Conservation (phyloP, 2,797 vertebrate species). For the Buphagus erythrorhynchus region DNA sequence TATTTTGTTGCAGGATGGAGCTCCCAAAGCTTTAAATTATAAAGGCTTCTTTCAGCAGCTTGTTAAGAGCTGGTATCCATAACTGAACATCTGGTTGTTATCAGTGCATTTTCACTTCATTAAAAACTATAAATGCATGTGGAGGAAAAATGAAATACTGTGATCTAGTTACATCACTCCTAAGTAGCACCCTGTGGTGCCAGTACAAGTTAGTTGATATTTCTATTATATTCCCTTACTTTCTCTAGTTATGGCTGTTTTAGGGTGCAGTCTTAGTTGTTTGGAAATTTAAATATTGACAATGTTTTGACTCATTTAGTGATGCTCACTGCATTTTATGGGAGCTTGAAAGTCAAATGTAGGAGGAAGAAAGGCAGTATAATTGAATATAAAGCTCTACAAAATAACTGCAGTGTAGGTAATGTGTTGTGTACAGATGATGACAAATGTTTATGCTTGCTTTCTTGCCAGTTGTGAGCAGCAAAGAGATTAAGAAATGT, state of each 20-base stretch:
- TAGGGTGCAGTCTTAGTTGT: neutral
- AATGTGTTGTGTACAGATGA: accelerated
- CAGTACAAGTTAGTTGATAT: neutral
- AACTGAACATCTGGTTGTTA: conserved; percentile 72
- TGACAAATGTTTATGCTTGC: neutral
- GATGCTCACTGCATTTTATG: neutral
- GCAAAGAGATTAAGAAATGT: neutral
- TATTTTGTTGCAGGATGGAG: conserved; percentile 5
- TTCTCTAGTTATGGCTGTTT: neutral
- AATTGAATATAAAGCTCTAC: neutral
- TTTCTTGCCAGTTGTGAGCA: neutral
- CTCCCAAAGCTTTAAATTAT: conserved; percentile 69
- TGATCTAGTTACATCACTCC: conserved; percentile 37
- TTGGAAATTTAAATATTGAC: neutral
- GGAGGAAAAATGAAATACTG: conserved; percentile 54
- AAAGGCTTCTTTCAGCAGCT: conserved; percentile 70
- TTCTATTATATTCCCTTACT: neutral
- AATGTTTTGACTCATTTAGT: neutral
- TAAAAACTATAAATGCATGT: conserved; percentile 62
- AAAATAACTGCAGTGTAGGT: neutral
- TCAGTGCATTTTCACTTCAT: conserved; percentile 72
- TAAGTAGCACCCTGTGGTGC: conserved; percentile 12
- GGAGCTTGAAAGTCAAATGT: neutral
- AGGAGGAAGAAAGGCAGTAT: neutral
- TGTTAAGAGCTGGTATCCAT: conserved; percentile 45